These are phyloP conservation scores for Polydrusus cervinus DNA, from an alignment of 2,888 invertebrate genomes.

Conservation along the genomic window DNA sequence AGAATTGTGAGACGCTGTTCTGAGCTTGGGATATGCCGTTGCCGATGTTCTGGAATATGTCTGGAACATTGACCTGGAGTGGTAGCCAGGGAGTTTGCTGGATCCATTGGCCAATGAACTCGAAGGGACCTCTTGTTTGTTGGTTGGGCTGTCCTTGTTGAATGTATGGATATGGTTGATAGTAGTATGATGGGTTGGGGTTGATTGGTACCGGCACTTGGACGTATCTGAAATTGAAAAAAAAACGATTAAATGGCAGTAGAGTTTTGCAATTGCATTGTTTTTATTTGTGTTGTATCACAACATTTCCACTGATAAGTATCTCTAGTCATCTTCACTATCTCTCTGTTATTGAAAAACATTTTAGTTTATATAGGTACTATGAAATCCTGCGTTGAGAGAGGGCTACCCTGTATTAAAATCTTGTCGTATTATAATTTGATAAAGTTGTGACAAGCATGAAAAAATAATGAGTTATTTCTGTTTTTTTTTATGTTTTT, in stretches of 20 bases:
- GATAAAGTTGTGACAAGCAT: too few relatives aligned
- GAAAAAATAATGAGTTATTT: too few relatives aligned
- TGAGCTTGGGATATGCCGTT: slow-evolving; percentile 71
- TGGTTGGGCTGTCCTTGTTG: slow-evolving; percentile 16
- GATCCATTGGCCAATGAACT: slow-evolving; percentile 71
- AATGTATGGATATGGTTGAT: slow-evolving; percentile 15
- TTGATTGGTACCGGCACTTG: slow-evolving; percentile 17
- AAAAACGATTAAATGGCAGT: not conserved
- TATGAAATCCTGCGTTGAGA: too few relatives aligned
- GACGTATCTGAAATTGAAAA: slow-evolving; percentile 25
- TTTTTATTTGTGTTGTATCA: too few relatives aligned
- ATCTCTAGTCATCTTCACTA: too few relatives aligned
- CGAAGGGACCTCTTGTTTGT: slow-evolving; percentile 60
- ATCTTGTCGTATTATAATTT: too few relatives aligned
- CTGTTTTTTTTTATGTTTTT: too few relatives aligned
- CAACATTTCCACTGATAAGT: too few relatives aligned
- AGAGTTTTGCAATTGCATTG: too few relatives aligned
- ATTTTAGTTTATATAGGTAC: too few relatives aligned
- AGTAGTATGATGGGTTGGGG: slow-evolving; percentile 4
- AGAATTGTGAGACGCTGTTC: slow-evolving; percentile 32
- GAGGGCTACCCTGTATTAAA: too few relatives aligned
- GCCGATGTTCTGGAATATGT: slow-evolving; percentile 75
- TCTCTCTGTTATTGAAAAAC: too few relatives aligned
- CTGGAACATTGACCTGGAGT: slow-evolving; percentile 78
- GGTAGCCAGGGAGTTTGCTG: slow-evolving; percentile 75